These are phyloP conservation scores for Taxidea taxus DNA, from an alignment of 2,113 vertebrate genomes.

Conservation along the genomic window DNA sequence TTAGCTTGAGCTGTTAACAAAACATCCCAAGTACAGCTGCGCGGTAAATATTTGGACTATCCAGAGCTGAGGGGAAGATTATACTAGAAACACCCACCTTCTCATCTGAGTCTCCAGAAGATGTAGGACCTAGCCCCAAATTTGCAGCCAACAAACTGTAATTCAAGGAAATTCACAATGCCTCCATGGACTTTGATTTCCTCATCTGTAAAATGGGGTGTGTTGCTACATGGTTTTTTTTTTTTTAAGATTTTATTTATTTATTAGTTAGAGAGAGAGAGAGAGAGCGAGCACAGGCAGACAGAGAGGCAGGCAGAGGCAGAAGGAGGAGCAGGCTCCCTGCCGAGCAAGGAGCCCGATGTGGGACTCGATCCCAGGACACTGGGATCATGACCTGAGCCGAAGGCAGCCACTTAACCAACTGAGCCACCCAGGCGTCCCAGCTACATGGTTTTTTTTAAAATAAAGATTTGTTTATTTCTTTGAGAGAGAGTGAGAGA, in stretches of 20 bases:
- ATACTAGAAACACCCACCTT: not conserved
- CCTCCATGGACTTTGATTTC: not conserved
- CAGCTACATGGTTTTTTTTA: not conserved
- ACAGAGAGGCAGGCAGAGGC: too few relatives aligned
- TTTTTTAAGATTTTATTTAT: too few relatives aligned
- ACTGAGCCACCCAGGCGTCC: too few relatives aligned
- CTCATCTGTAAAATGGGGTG: conserved; percentile 4
- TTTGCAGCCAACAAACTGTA: not conserved
- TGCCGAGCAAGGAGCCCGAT: too few relatives aligned
- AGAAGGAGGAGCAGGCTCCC: too few relatives aligned
- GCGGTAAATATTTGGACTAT: not conserved
- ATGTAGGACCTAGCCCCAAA: not conserved
- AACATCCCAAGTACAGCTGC: not conserved
- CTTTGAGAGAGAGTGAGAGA: not conserved
- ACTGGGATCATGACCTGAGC: too few relatives aligned
- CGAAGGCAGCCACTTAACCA: too few relatives aligned
- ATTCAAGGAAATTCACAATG: not conserved
- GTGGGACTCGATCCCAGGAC: too few relatives aligned
- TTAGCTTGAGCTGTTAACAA: conserved; percentile 26
- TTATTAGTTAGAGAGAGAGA: too few relatives aligned
- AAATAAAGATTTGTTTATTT: not conserved
- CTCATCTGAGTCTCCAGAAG: not conserved
- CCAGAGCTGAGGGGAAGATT: not conserved
- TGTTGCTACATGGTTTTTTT: not conserved
- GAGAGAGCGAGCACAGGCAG: too few relatives aligned